These are phyloP conservation scores for Stenolophus ochropezus DNA, from an alignment of 2,888 invertebrate species.

Conservation along the genomic window DNA sequence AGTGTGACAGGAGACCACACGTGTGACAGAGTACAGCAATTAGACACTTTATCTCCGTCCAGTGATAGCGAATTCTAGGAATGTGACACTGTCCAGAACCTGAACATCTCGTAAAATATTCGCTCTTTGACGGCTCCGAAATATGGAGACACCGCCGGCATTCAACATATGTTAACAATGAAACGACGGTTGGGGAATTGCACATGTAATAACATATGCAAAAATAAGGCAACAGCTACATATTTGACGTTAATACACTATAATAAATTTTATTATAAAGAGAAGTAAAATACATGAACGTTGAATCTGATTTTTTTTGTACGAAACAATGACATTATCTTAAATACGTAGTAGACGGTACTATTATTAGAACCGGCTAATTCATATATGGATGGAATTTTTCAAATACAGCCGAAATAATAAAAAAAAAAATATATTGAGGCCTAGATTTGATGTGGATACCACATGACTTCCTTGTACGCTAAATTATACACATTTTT, in stretches of 20 bases:
- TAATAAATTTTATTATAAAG: neutral
- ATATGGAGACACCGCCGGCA: neutral
- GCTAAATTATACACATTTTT: no score
- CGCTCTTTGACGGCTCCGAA: constrained; percentile 18
- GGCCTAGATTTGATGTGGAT: no score
- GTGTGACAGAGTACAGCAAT: constrained; percentile 46
- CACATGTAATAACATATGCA: neutral
- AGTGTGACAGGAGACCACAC: constrained; percentile 28
- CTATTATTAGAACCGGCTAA: no score
- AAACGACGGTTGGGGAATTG: neutral
- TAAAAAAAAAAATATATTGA: no score
- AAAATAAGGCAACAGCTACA: no score
- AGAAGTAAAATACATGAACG: neutral
- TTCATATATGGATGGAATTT: no score
- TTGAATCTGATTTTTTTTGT: no score
- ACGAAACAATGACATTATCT: no score
- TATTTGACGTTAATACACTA: neutral
- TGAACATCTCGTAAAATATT: constrained; percentile 52
- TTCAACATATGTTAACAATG: neutral
- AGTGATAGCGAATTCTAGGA: constrained; percentile 52
- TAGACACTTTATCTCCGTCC: constrained; percentile 57
- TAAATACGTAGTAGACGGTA: no score
- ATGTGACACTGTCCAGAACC: constrained; percentile 54
- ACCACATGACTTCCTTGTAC: no score
- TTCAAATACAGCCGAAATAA: no score